Conservation (phyloP, 2,888 invertebrate species). For the Brachyptera risi region DNA sequence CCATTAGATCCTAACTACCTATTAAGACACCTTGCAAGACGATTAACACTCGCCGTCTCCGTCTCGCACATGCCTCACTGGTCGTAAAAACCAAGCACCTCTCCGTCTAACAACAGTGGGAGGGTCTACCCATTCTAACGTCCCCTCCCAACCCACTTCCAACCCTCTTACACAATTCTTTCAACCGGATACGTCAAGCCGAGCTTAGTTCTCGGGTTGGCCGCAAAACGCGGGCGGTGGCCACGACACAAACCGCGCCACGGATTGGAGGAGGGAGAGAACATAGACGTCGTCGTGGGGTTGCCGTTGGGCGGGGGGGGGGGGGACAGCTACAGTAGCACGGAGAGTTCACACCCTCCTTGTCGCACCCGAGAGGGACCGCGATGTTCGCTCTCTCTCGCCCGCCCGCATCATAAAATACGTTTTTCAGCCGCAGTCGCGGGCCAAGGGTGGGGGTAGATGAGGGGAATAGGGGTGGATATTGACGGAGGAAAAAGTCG, state of each 20-base stretch:
- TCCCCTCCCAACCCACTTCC: constrained; percentile 37
- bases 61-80: too few species aligned
- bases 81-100: not conserved
- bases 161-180: constrained; percentile 28
- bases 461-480: constrained; percentile 22
- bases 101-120: not conserved
- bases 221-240: constrained; percentile 39
- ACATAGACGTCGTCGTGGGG: constrained; percentile 25
- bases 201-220: constrained; percentile 39
- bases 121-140: constrained; percentile 39
- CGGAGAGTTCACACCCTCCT: constrained; percentile 6
- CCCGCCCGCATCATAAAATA: constrained; percentile 32
- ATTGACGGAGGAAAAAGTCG: constrained; percentile 32
- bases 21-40: not conserved
- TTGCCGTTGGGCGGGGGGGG: constrained; percentile 33
- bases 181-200: constrained; percentile 31
- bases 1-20: not conserved
- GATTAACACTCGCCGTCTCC: not conserved
- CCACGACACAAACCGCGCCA: constrained; percentile 37
- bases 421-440: constrained; percentile 32
- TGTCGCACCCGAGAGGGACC: constrained; percentile 11
- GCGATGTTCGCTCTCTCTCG: constrained; percentile 25
- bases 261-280: constrained; percentile 32
- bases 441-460: constrained; percentile 26
- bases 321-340: constrained; percentile 16